These are phyloP conservation scores for Amblyopsis hoosieri DNA, from an alignment of 2,797 vertebrate species.

Conservation along the genomic window DNA sequence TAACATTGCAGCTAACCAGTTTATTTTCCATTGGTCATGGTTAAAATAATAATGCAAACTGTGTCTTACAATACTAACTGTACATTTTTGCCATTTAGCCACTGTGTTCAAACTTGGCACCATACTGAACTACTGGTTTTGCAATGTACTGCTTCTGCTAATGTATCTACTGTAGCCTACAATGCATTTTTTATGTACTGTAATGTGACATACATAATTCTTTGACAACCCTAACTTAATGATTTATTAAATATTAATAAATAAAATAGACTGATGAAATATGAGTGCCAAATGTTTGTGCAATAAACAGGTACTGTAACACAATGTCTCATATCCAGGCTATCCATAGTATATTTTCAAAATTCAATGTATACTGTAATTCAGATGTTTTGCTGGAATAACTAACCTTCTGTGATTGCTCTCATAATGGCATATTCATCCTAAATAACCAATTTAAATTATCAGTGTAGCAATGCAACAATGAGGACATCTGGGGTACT, in stretches of 20 bases:
- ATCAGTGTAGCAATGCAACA: neutral
- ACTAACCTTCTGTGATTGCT: conserved; percentile 13
- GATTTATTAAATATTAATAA: conserved; percentile 29
- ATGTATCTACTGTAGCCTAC: conserved; percentile 24
- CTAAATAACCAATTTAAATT: conserved; percentile 20
- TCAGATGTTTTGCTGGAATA: neutral
- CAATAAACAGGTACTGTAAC: conserved; percentile 7
- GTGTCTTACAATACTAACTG: conserved; percentile 9
- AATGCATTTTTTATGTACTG: conserved; percentile 4
- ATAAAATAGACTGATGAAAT: conserved; percentile 31
- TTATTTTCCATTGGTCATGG: conserved; percentile 3
- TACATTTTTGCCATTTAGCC: neutral
- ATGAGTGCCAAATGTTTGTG: conserved; percentile 16
- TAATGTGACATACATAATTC: conserved; percentile 4
- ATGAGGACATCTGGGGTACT: neutral
- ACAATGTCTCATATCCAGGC: neutral
- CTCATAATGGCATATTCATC: conserved; percentile 43
- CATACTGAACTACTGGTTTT: conserved; percentile 7
- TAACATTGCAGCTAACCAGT: conserved; percentile 10
- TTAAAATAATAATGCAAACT: conserved; percentile 6
- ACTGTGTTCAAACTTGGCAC: neutral
- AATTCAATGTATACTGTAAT: neutral
- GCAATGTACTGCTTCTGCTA: conserved; percentile 29
- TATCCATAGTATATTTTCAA: neutral
- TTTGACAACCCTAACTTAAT: conserved; percentile 14